Conservation (phyloP, 2,888 invertebrate species). For the Apamea anceps region DNA sequence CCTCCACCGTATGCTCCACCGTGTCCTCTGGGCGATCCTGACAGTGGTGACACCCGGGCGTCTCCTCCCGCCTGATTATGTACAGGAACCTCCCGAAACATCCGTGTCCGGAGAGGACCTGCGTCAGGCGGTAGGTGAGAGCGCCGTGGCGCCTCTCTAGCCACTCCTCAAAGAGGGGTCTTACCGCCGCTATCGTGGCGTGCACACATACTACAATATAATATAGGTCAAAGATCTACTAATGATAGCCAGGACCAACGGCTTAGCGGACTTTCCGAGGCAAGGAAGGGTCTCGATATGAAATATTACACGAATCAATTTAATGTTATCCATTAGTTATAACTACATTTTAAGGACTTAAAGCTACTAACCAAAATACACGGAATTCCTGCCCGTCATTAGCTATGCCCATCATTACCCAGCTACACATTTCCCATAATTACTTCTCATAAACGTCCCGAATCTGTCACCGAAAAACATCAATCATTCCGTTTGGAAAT, state of each 20-base stretch:
- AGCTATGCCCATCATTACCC: neutral
- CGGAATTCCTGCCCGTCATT: neutral
- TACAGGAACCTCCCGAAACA: no score
- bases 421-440: constrained; percentile 23
- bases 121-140: no score
- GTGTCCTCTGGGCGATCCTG: no score
- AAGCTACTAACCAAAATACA: neutral
- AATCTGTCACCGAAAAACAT: constrained; percentile 40
- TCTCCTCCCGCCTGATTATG: no score
- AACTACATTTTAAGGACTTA: neutral
- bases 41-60: no score
- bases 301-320: neutral
- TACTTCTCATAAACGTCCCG: constrained; percentile 25
- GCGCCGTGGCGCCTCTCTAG: no score
- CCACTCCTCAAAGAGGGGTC: no score
- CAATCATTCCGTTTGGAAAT: constrained; percentile 53
- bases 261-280: neutral
- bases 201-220: no score
- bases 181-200: no score
- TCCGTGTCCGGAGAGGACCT: no score
- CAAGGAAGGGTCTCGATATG: neutral
- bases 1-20: no score
- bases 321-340: neutral
- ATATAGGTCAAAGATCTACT: neutral
- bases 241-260: neutral